Evolutionary conservation across 2,888 invertebrate genomes (phyloP), one percentile per base, ranked within the genome.

Genomic region (Chouioia cunea): DNA sequence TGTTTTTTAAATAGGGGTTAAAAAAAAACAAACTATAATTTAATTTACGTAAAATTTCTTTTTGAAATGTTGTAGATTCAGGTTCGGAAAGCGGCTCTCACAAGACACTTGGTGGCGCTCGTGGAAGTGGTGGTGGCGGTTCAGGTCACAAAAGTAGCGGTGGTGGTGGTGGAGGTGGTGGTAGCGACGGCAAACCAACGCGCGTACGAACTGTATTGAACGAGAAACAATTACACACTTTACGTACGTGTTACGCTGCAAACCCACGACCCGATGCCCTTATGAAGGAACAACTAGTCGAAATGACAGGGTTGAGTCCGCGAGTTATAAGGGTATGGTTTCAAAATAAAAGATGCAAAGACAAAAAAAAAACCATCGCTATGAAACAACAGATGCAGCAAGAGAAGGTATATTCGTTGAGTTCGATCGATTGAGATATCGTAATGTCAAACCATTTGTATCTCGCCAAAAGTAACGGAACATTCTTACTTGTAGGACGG

Each of bases 291-390:
- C 98, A 99, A 86, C 90, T 99, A 74, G 98, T 98, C 52, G 99
- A 99, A 88, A 97, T 99, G 98, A 99, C 99, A 16, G 93, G 96
- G 0, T 91, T 99, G 63, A 97, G 96, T 81, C 98, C 99, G 20
- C 89, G 99, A 16, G 99, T 99, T 79, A 99, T 99, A 85, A 90
- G 99, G 82, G 99, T 99, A 71, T 99, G 99, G 99, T 99, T 99
- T 89, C 98, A 98, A 87, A 98, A 98, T 87, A 98, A 97, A 86
- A 89, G 97, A 76, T 97, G 97, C 89, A 97, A 97, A 87, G 97
- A 97, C 88, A 97, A 97, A 89, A 97, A 97, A 89, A 94, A 96
- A 86, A 97, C 97, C 65, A 93, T 98, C 62, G 93, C 97, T 81
- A 93, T 98, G 90, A 97, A 98, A 86, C 94, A 98, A 88, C 96